Evolutionary conservation across 2,888 invertebrate genomes (phyloP).

Genomic region (Epinotia brunnichana): DNA sequence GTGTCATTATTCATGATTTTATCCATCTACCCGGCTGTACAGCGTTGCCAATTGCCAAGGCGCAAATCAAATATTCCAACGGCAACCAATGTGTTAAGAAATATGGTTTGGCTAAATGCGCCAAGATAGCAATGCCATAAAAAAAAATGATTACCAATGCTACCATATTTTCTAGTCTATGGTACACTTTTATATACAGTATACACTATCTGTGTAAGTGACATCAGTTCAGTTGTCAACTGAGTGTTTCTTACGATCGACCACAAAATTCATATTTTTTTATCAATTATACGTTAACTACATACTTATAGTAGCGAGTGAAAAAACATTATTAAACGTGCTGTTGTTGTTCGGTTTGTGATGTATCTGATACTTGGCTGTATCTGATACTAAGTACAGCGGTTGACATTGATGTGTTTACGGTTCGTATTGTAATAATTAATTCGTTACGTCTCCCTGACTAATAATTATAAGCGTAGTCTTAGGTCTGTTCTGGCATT

Average conservation of each 20-base stretch:
- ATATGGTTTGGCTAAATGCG: too few relatives aligned
- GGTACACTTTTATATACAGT: slow-evolving; percentile 3
- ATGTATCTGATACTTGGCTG: slow-evolving; percentile 30
- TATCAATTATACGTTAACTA: slow-evolving; percentile 30
- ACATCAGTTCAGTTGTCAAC: slow-evolving; percentile 48
- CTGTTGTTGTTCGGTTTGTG: slow-evolving; percentile 44
- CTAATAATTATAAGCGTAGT: slow-evolving; percentile 34
- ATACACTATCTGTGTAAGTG: slow-evolving; percentile 28
- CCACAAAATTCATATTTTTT: slow-evolving; percentile 45
- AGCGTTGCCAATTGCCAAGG: too few relatives aligned
- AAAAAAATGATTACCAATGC: too few relatives aligned
- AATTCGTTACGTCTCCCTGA: slow-evolving; percentile 65
- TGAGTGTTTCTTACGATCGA: slow-evolving; percentile 48
- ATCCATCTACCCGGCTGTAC: too few relatives aligned
- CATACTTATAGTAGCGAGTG: slow-evolving; percentile 14
- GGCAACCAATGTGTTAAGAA: too few relatives aligned
- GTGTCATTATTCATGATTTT: too few relatives aligned
- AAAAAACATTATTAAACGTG: slow-evolving; percentile 40
- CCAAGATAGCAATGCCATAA: too few relatives aligned
- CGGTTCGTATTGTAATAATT: slow-evolving; percentile 67
- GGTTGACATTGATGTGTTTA: slow-evolving; percentile 72
- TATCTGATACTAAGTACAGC: slow-evolving; percentile 46
- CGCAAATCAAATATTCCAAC: too few relatives aligned
- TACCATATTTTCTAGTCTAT: slow-evolving; percentile 8
- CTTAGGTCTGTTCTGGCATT: not conserved